These are phyloP conservation scores for Xanthorhoe designata DNA, from an alignment of 2,888 invertebrate genomes.

Conservation along the genomic window DNA sequence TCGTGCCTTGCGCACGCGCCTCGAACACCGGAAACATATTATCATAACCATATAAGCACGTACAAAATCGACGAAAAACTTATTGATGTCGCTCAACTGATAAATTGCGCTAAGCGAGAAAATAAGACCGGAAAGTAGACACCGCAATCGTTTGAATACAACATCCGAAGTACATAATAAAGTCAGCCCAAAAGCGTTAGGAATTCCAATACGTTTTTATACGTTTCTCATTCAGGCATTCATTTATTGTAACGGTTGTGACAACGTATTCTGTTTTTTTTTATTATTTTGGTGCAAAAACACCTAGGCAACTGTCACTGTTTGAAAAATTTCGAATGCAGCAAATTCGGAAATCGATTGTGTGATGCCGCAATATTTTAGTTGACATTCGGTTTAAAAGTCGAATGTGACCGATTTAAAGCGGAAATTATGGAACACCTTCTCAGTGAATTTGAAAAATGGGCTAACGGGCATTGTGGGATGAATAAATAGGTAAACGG, in stretches of 20 bases:
- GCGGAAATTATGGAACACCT: conserved; percentile 67
- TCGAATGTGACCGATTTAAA: conserved; percentile 57
- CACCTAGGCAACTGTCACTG: conserved; percentile 49
- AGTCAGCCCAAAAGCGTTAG: conserved; percentile 55
- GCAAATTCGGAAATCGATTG: conserved; percentile 71
- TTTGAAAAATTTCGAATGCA: conserved; percentile 50
- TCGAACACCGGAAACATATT: conserved; percentile 83
- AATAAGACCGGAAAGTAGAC: conserved; percentile 65
- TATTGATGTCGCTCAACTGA: conserved; percentile 80
- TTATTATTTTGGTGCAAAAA: conserved; percentile 44
- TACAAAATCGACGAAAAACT: conserved; percentile 79
- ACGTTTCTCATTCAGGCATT: conserved; percentile 55
- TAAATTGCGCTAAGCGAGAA: conserved; percentile 80
- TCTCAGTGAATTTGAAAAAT: conserved; percentile 64
- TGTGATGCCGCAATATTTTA: conserved; percentile 69
- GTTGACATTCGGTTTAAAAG: conserved; percentile 72
- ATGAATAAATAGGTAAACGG: conserved; percentile 58
- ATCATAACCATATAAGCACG: conserved; percentile 84
- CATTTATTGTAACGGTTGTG: conserved; percentile 61
- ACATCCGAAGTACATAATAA: conserved; percentile 54
- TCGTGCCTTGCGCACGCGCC: conserved; percentile 83
- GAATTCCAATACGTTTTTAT: conserved; percentile 58
- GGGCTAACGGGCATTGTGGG: conserved; percentile 55
- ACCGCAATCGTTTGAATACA: conserved; percentile 61
- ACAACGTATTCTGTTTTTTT: conserved; percentile 49